Evolutionary conservation across 2,113 vertebrate species (phyloP), one percentile per base, ranked within the genome.

Genomic region (Dipodomys ordii): DNA sequence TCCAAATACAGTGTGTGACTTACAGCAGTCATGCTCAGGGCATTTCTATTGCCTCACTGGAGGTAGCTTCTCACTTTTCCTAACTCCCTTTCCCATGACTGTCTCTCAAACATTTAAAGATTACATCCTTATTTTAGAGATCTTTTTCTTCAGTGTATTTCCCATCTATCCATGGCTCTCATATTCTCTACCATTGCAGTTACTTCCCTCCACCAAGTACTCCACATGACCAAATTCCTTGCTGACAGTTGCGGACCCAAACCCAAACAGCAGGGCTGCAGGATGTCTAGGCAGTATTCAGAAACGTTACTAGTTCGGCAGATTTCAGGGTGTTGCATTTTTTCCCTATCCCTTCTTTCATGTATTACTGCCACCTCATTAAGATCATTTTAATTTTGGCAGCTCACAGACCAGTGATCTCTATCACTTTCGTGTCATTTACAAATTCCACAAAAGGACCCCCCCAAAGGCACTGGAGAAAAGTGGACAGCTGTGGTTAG

Each of bases 351-450:
- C 28, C 28, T 73, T 32, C n/a, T 5, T 80, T 91, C 62, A 71
- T 49, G 53, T 57, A 49, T 22, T 62, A 11, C 25, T 60, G 87
- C 49, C 9, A 82, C 1, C 8, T 19, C 49, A 68, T 78, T 79
- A 83, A 62, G 67, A 82, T 11, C 15, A 74, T 69, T 91, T 78
- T 73, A 5, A 88, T 83, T 82, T 81, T 79, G 65, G 82, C 74
- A 91, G 46, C 1, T 6, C 49, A 94, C 6, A 77, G 32, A 72
- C 92, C 25, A 92, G 28, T 62, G 53, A 87, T 69, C 72, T 30
- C 62, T 3, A 53, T 28, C 44, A 89, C 49, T 79, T 94, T 30
- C 32, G 30, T 79, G 20, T 62, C 30, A 83, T 76, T 81, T 79
- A 80, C 60, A 86, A 79, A 71, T 84, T 62, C 25, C 53, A 80